Base-by-base conservation (phyloP, 2,797 vertebrate species). In the Sebastes steindachneri region DNA sequence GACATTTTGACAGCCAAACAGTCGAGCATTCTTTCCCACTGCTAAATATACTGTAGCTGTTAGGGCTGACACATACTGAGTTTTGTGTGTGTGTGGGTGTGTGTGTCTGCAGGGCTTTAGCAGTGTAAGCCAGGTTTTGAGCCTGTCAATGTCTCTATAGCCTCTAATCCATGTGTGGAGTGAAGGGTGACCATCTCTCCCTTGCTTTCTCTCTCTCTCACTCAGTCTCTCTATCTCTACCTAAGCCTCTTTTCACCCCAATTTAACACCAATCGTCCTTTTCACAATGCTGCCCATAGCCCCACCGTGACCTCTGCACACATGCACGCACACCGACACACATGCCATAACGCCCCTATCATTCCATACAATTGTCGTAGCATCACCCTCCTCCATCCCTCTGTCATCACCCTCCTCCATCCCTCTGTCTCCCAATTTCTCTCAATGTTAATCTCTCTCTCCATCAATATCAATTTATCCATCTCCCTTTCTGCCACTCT, bases 211-310 rank as follows among this genome's bases (percentile, higher is more conserved):
- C 79, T 85, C 68, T 82, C 73, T 74, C 70, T 84, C 80, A 12
- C 74, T 73, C 90, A 35, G 72, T 79, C 83, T 77, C 68, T 92
- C 78, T 82, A 77, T 90, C 80, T 80, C 75, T 58, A 82, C 81
- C 88, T 90, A 92, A 94, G 90, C 89, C 74, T 92, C 89, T 93
- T 94, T 94, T 94, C 93, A 93, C 91, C 93, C 84, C 93, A 94
- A 94, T 94, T 94, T 94, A 93, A 94, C 93, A 93, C 92, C 90
- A 92, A 92, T 93, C 85, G 82, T 89, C 92, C 88, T 85, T 90
- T 92, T 91, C 91, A 93, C 87, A 92, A 89, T 88, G 79, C 86
- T 77, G 84, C 73, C 85, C 69, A 68, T 5, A 83, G 82, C 76
- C 75, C 59, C 63, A 25, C 10, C 75, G 33, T 80, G 82, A 87